Conservation (phyloP, 2,113 vertebrate species). For the Addax nasomaculatus region DNA sequence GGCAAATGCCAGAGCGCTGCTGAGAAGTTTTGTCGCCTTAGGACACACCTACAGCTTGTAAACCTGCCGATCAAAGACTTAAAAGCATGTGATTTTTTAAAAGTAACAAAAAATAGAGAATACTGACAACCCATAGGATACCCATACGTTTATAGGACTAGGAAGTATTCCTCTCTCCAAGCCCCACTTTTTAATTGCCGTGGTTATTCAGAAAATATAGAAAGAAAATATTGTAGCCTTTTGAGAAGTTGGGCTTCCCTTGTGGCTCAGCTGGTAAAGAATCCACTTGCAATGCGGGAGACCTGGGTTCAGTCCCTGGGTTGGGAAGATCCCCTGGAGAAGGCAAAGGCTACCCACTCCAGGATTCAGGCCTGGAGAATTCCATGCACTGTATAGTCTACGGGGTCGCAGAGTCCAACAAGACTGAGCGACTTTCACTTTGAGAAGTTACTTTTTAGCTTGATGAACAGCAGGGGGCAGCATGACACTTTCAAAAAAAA, state of each 20-base stretch:
- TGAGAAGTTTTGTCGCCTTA: neutral
- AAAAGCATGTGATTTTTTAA: neutral
- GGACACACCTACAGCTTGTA: neutral
- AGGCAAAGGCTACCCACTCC: neutral
- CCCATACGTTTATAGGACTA: neutral
- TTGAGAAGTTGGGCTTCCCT: neutral
- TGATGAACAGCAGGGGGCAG: slow-evolving; percentile 18
- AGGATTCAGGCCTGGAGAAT: neutral
- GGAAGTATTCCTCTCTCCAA: neutral
- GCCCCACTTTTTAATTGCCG: neutral
- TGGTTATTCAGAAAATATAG: neutral
- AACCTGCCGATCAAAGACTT: neutral
- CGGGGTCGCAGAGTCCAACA: rapidly evolving
- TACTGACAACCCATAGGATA: neutral
- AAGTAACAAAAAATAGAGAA: neutral
- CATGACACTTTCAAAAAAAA: neutral
- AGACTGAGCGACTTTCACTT: neutral
- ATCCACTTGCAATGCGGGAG: neutral
- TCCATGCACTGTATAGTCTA: neutral
- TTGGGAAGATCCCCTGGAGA: neutral
- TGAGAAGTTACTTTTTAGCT: neutral
- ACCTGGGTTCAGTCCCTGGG: neutral
- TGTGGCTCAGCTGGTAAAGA: neutral
- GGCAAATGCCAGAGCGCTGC: neutral
- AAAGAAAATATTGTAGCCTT: neutral